Evolutionary conservation across 1,140 invertebrate genomes (phyloP).

Genomic region (Plectus sambesii): DNA sequence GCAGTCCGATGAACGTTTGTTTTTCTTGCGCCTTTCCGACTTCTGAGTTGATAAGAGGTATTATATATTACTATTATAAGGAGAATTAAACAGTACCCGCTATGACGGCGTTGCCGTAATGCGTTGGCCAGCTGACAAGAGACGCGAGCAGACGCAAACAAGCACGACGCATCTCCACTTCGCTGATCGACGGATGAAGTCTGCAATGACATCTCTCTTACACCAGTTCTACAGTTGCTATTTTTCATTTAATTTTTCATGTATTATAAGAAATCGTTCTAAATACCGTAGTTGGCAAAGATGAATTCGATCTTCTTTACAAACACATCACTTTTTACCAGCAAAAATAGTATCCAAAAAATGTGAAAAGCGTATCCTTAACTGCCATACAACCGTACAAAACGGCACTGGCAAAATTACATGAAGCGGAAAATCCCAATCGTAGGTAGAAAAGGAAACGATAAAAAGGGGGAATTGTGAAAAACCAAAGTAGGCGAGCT

Average conservation of each 20-base stretch:
- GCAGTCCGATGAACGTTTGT: constrained; percentile 63
- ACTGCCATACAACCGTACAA: no score
- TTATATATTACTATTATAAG: constrained; percentile 1
- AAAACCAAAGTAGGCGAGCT: constrained; percentile 11
- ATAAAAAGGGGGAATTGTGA: constrained; percentile 15
- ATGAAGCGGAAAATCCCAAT: background rate
- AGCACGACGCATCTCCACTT: constrained; percentile 39
- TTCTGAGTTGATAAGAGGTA: constrained; percentile 5
- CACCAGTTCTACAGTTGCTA: no score
- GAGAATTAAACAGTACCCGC: constrained; percentile 11
- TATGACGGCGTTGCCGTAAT: constrained; percentile 30
- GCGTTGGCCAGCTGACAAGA: constrained; percentile 39
- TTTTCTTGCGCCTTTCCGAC: constrained; percentile 10
- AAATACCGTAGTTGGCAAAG: no score
- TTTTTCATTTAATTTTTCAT: no score
- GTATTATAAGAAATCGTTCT: no score
- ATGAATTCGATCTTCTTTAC: no score
- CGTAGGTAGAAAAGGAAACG: constrained; percentile 2
- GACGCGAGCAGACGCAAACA: constrained; percentile 34
- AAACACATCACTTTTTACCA: no score
- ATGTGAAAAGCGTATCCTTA: no score
- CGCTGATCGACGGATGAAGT: constrained; percentile 39
- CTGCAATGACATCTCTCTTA: no score
- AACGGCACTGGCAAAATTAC: no score
- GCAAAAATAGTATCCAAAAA: no score